A percentile compares a stretch with the other conserved stretches of the same genome.
Evolutionary conservation across 1,140 invertebrate species (phyloP).

Genomic region (Drosophila orosa): DNA sequence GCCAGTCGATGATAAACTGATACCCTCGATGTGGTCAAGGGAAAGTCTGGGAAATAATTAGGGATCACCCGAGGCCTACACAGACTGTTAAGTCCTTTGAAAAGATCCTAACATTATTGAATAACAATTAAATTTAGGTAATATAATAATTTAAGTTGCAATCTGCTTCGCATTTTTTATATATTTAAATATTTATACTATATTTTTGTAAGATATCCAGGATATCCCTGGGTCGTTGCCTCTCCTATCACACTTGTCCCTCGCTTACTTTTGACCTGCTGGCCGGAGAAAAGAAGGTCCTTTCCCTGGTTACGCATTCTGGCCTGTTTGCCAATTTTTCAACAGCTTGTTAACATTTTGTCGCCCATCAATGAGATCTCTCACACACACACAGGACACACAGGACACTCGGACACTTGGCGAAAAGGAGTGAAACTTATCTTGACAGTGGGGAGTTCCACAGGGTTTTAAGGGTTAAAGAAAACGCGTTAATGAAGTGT

Average conservation of each 20-base stretch:
- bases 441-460: slow-evolving; percentile 26
- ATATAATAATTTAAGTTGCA: not conserved
- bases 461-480: not conserved
- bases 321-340: slow-evolving; percentile 74
- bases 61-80: not conserved
- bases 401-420: not conserved
- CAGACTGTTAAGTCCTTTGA: not conserved
- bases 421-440: slow-evolving; percentile 39
- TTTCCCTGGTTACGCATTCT: slow-evolving; percentile 58
- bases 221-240: slow-evolving; percentile 1
- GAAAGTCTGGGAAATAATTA: not conserved
- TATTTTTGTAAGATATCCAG: not conserved
- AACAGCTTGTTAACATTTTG: slow-evolving; percentile 82
- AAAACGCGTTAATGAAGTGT: slow-evolving; percentile 80
- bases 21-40: slow-evolving; percentile 29
- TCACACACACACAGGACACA: not conserved
- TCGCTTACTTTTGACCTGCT: not conserved
- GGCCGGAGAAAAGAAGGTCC: slow-evolving; percentile 21
- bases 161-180: too few relatives aligned
- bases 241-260: not conserved
- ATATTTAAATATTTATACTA: too few relatives aligned
- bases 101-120: too few relatives aligned
- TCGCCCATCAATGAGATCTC: slow-evolving; percentile 65
- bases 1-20: slow-evolving; percentile 34
- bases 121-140: too few relatives aligned